Percentiles rank a stretch among this genome's conserved stretches.
These are phyloP conservation scores for Phaethornis superciliosus DNA, from an alignment of 2,113 vertebrate species.

Conservation along the genomic window DNA sequence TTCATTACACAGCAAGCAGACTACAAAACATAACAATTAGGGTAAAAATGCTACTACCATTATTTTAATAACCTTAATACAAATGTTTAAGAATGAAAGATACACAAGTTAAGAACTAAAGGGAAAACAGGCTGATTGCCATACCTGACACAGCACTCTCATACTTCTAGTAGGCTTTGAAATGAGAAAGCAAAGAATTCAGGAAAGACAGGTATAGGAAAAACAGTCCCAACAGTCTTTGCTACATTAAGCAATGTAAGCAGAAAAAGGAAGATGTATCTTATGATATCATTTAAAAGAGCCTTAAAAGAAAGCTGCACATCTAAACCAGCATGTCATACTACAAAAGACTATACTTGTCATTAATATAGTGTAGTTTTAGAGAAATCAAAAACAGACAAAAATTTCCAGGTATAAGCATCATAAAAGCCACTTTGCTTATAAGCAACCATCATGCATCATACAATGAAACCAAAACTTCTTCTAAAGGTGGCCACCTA, in stretches of 20 bases:
- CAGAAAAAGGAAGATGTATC: not conserved
- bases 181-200: slow-evolving; percentile 92
- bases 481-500: not conserved
- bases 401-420: not conserved
- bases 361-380: not conserved
- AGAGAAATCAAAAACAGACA: not conserved
- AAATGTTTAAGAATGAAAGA: slow-evolving; percentile 17
- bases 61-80: slow-evolving; percentile 11
- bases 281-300: not conserved
- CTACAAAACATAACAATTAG: not conserved
- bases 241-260: slow-evolving; percentile 40
- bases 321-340: not conserved
- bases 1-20: not conserved
- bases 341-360: not conserved
- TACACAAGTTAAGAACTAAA: slow-evolving; percentile 62
- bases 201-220: slow-evolving; percentile 83
- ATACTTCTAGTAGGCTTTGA: slow-evolving; percentile 99
- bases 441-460: not conserved
- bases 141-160: slow-evolving; percentile 99
- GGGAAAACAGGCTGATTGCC: slow-evolving; percentile 84
- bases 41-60: slow-evolving; percentile 9
- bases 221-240: slow-evolving; percentile 72
- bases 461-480: not conserved
- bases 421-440: not conserved
- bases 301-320: not conserved